Conservation (phyloP, 2,113 vertebrate genomes). For the Brienomyrus longianalis region DNA sequence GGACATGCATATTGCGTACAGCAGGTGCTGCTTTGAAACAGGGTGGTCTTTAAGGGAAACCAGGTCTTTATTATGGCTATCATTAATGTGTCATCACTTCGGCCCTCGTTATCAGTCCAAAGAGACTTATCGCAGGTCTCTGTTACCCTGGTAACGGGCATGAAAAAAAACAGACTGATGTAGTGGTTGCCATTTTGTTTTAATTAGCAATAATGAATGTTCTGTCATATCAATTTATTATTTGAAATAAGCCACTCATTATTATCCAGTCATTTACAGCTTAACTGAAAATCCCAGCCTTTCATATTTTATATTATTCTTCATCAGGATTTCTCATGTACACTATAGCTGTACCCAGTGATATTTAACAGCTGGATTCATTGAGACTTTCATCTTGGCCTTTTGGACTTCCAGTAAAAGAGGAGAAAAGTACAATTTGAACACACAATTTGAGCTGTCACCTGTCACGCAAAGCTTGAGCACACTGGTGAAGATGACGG, state of each 20-base stretch:
- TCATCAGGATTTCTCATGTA: background rate
- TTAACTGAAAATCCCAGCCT: background rate
- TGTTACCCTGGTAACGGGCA: background rate
- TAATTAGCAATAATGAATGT: background rate
- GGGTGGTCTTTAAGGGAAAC: background rate
- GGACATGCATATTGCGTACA: background rate
- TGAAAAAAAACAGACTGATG: slow-evolving; percentile 6
- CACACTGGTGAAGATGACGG: background rate
- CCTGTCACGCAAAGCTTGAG: background rate
- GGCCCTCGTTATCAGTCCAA: background rate
- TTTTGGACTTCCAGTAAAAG: background rate
- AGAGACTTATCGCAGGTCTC: background rate
- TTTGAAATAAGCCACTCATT: background rate
- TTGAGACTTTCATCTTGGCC: background rate
- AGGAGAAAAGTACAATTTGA: background rate
- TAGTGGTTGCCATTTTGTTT: background rate
- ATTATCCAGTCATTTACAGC: background rate
- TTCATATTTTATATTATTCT: background rate
- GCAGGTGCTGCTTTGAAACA: background rate
- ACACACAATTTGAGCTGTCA: background rate
- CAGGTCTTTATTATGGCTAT: background rate
- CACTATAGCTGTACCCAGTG: background rate
- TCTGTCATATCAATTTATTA: background rate
- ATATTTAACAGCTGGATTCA: background rate
- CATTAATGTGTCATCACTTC: background rate